Evolutionary conservation across 2,888 invertebrate genomes (phyloP).

Genomic region (Drosophila paranaensis): DNA sequence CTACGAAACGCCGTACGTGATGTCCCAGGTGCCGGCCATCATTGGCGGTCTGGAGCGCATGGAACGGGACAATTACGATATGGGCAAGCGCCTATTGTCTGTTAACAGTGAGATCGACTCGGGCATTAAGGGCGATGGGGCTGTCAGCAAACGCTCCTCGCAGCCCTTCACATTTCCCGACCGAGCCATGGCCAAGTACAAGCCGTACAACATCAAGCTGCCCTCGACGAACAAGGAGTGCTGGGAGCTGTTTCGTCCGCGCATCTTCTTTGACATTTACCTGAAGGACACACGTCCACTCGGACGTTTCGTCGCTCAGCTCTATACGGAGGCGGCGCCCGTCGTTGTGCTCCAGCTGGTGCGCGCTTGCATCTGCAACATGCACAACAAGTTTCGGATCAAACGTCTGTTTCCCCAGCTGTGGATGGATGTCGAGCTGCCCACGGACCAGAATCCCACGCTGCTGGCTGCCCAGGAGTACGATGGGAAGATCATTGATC

Average conservation of each 20-base stretch:
- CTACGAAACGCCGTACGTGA: slow-evolving; percentile 13
- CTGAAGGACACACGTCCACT: slow-evolving; percentile 62
- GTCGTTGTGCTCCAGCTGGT: slow-evolving; percentile 69
- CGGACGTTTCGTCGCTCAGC: slow-evolving; percentile 69
- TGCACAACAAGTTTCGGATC: slow-evolving; percentile 57
- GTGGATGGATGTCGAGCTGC: slow-evolving; percentile 69
- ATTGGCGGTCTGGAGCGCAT: slow-evolving; percentile 26
- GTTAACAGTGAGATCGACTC: slow-evolving; percentile 50
- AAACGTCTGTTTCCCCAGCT: slow-evolving; percentile 70
- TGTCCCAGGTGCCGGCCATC: slow-evolving; percentile 29
- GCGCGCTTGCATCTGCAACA: slow-evolving; percentile 60
- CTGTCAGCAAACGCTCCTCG: background rate
- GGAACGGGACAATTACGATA: slow-evolving; percentile 36
- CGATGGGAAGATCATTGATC: slow-evolving; percentile 64
- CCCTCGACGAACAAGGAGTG: slow-evolving; percentile 51
- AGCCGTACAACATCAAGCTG: slow-evolving; percentile 42
- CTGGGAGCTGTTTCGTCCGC: slow-evolving; percentile 67
- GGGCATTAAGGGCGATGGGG: slow-evolving; percentile 24
- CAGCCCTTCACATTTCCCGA: slow-evolving; percentile 39
- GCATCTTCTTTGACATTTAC: slow-evolving; percentile 70
- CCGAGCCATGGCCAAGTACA: slow-evolving; percentile 52
- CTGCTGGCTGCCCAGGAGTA: slow-evolving; percentile 54
- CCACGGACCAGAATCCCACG: slow-evolving; percentile 22
- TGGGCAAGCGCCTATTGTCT: slow-evolving; percentile 54
- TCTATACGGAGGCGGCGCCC: slow-evolving; percentile 78